phyloP scores from a whole-genome alignment of 2,888 invertebrate genomes.

The Athripsodes cinereus region DNA sequence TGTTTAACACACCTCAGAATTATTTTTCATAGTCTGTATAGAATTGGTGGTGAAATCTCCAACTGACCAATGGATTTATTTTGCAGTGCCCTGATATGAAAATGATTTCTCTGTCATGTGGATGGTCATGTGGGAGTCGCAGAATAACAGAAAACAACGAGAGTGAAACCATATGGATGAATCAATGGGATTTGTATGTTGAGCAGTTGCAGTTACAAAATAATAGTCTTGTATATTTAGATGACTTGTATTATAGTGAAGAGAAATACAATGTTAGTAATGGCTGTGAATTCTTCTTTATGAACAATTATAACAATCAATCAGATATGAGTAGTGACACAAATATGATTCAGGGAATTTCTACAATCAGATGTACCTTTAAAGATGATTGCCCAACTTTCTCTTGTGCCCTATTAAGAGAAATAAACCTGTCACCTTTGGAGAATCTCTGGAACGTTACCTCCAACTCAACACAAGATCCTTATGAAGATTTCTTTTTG shows the following conservation, averaged over 20 bases:
- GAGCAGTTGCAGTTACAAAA: no score
- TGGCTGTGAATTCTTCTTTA: not conserved
- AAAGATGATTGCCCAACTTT: slow-evolving; percentile 12
- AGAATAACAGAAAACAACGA: not conserved
- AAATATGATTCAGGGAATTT: not conserved
- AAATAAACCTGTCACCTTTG: not conserved
- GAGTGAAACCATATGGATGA: no score
- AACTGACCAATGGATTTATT: not conserved
- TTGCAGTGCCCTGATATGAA: not conserved
- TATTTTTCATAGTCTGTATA: no score
- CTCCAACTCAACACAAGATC: not conserved
- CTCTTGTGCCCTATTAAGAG: slow-evolving; percentile 9
- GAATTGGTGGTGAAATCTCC: no score
- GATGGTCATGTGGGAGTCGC: not conserved
- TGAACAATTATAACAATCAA: not conserved
- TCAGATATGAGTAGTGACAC: no score
- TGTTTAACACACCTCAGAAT: no score
- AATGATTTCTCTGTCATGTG: not conserved
- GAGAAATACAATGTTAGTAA: not conserved
- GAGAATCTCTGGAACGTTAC: not conserved
- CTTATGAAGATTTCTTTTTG: slow-evolving; percentile 32
- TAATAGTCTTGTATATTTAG: not conserved
- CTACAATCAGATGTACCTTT: slow-evolving; percentile 8
- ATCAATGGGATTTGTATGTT: not conserved
- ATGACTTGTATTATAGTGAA: not conserved